Base-by-base conservation (phyloP, 2,797 vertebrate genomes). In the Holocentrus rufus region DNA sequence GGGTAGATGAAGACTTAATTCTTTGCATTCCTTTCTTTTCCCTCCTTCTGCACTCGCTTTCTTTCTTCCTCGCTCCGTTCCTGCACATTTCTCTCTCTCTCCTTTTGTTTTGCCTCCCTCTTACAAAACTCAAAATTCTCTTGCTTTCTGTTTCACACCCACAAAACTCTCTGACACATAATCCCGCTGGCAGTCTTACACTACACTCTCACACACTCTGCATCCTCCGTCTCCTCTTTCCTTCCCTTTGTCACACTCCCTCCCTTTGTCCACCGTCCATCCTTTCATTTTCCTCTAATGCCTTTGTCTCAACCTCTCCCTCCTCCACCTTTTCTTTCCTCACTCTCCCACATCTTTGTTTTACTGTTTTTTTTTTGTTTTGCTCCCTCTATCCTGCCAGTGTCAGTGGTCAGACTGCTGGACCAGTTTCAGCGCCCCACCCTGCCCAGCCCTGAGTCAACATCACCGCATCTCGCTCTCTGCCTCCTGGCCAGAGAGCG, bases 1-100 rank as follows among this genome's bases (percentile, higher is more conserved):
- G 72, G 55, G 60, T 68, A 36, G 25, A 61, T 67, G 69, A 20
- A 63, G 44, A 50, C 30, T 39, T 39, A 4, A 62, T 79, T 81
- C 34, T 50, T 53, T 7, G 36, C 79, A 85, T 87, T 85, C 76
- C 66, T 72, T 34, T 66, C 59, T 44, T 44, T 44, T 15, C 14
- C 3, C 42, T 44, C 42, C 42, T 44, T 17, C 42, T 44, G 42
- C 14, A 44, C 5, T 13, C 42, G 5, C 42, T 44, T 44, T 44
- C 14, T 44, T 15, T 27, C 30, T 65, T 46, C 44, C 22, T 11
- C 36, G 23, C n/a, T 20, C 13, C 6, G 27, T 65, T 60, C 7
- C 22, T 42, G 2, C 25, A 20, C 9, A 18, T 65, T 57, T 55
- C 30, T 13, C 0, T 55, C 9, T 31, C 5, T 2, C 13, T 44